Evolutionary conservation across 2,113 vertebrate species (phyloP).

Genomic region (Lamprologus tigripictilis): DNA sequence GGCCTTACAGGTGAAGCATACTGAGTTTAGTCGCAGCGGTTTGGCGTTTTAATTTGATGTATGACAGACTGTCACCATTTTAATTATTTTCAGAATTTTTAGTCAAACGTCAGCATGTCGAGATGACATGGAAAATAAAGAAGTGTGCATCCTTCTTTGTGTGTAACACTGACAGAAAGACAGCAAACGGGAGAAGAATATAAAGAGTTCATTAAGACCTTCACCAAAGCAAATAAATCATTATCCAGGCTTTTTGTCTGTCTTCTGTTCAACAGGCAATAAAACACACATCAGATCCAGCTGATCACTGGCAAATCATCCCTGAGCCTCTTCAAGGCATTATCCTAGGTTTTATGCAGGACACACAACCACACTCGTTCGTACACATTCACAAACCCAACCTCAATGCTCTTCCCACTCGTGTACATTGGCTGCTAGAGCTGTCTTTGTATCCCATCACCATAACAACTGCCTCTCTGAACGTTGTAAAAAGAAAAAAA

Average conservation of each 20-base stretch:
- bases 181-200: not conserved
- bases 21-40: not conserved
- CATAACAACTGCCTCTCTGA: conserved; percentile 74
- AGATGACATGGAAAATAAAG: not conserved
- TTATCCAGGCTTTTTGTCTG: conserved; percentile 14
- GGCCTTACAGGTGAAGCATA: not conserved
- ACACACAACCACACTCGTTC: not conserved
- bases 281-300: conserved; percentile 37
- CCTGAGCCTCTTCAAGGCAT: conserved; percentile 4
- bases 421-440: conserved; percentile 47
- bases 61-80: not conserved
- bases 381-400: conserved; percentile 14
- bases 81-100: not conserved
- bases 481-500: not conserved
- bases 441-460: conserved; percentile 73
- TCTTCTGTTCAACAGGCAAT: conserved; percentile 20
- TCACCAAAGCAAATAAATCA: conserved; percentile 5
- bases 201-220: conserved; percentile 8
- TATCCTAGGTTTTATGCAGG: not conserved
- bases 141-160: not conserved
- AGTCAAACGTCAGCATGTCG: not conserved
- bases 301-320: conserved; percentile 28
- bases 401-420: conserved; percentile 47
- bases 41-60: not conserved
- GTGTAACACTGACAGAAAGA: not conserved